phyloP scores from a whole-genome alignment of 1,140 invertebrate genomes.

The Coelopa frigida region DNA sequence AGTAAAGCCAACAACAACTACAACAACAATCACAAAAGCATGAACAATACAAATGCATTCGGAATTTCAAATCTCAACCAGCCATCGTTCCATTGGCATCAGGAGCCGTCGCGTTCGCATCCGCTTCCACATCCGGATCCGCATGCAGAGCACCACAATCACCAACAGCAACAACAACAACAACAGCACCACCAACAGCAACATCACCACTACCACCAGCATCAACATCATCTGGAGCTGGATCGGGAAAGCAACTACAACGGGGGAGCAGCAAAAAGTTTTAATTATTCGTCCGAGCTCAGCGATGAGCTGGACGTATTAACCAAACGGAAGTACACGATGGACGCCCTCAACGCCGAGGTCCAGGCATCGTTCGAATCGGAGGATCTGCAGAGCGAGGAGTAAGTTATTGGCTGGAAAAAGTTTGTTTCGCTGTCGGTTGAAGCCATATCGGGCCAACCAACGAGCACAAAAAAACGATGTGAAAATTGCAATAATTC shows the following conservation, averaged over 20 bases:
- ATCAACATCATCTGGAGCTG: slow-evolving; percentile 10
- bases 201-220: slow-evolving; percentile 15
- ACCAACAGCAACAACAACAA: slow-evolving; percentile 14
- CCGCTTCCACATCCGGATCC: neutral
- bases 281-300: slow-evolving; percentile 23
- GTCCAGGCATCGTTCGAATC: slow-evolving; percentile 14
- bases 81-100: neutral
- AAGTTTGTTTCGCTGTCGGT: too few species aligned
- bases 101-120: neutral
- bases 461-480: too few species aligned
- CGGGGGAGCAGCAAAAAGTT: slow-evolving; percentile 16
- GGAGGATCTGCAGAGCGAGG: slow-evolving; percentile 19
- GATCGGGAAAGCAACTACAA: slow-evolving; percentile 11
- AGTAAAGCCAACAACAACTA: neutral
- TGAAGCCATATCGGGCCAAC: too few species aligned
- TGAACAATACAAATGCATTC: too few species aligned
- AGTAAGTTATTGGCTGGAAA: slow-evolving; percentile 33
- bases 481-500: too few species aligned
- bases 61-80: too few species aligned
- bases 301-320: slow-evolving; percentile 16
- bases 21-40: neutral
- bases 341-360: slow-evolving; percentile 11
- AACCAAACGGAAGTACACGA: slow-evolving; percentile 4
- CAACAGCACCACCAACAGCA: slow-evolving; percentile 15
- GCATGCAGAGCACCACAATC: slow-evolving; percentile 13